These are phyloP conservation scores for Homarus gammarus DNA, from an alignment of 2,888 invertebrate genomes.

Conservation along the genomic window DNA sequence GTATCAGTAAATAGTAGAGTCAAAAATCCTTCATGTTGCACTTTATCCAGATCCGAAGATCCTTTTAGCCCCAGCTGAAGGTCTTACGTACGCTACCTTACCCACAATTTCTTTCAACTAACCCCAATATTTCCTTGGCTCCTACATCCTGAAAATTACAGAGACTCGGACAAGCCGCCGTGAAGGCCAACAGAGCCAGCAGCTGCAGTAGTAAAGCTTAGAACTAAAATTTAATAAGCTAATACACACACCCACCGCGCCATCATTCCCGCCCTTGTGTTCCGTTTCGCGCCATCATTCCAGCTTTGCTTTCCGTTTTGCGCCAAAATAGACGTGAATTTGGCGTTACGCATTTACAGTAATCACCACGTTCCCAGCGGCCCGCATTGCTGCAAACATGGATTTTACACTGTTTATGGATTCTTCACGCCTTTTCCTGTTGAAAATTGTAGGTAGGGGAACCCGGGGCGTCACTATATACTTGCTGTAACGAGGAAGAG, in stretches of 20 bases:
- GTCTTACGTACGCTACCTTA: neutral
- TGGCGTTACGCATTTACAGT: neutral
- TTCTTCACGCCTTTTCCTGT: slow-evolving; percentile 29
- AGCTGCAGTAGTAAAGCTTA: neutral
- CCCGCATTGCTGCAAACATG: slow-evolving; percentile 16
- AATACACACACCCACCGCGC: neutral
- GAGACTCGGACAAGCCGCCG: neutral
- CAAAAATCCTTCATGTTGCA: neutral
- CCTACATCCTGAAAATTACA: neutral
- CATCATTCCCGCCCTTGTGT: neutral
- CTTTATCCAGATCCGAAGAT: neutral
- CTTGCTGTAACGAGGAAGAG: neutral
- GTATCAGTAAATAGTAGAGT: neutral
- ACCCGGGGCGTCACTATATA: neutral
- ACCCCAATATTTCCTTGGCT: neutral
- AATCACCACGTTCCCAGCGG: neutral
- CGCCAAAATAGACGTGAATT: slow-evolving; percentile 10
- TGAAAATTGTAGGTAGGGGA: slow-evolving; percentile 9
- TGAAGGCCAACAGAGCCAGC: neutral
- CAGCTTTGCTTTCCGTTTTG: slow-evolving; percentile 1
- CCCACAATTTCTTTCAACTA: neutral
- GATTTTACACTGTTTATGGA: slow-evolving; percentile 39
- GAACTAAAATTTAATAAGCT: neutral
- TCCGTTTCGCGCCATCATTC: neutral
- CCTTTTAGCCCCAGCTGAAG: neutral